These are phyloP conservation scores for Autographa gamma DNA, from an alignment of 2,888 invertebrate species.

Conservation along the genomic window DNA sequence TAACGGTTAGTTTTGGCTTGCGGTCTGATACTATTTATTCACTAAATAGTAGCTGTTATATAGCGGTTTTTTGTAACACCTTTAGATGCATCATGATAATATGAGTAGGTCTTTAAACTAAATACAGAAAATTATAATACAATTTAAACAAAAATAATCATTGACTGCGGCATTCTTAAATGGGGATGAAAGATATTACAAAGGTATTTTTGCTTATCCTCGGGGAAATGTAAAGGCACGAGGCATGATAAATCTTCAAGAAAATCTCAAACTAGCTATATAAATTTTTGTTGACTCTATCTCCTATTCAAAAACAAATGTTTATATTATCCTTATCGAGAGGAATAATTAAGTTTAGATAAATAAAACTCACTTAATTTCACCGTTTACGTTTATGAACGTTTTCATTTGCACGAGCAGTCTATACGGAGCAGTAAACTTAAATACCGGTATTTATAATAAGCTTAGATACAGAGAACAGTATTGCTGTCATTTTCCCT, in stretches of 20 bases:
- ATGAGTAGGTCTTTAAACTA: no score
- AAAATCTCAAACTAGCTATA: neutral
- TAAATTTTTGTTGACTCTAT: neutral
- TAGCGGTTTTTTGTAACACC: no score
- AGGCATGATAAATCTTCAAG: neutral
- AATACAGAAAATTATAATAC: no score
- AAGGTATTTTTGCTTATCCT: neutral
- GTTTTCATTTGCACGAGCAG: constrained; percentile 71
- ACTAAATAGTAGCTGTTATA: no score
- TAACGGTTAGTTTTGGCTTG: neutral
- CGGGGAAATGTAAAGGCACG: neutral
- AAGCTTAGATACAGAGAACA: constrained; percentile 53
- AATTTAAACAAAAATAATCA: no score
- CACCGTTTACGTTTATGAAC: constrained; percentile 76
- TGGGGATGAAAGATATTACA: no score
- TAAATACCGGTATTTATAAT: constrained; percentile 70
- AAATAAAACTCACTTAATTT: constrained; percentile 71
- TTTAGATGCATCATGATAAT: no score
- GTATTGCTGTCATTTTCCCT: constrained; percentile 31
- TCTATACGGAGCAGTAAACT: constrained; percentile 69
- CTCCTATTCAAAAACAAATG: neutral
- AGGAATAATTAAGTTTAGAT: constrained; percentile 58
- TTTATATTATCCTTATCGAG: constrained; percentile 27
- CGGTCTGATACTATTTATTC: neutral
- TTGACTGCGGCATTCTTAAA: no score